phyloP scores from a whole-genome alignment of 2,888 invertebrate genomes.

The Heliconius charithonia region DNA sequence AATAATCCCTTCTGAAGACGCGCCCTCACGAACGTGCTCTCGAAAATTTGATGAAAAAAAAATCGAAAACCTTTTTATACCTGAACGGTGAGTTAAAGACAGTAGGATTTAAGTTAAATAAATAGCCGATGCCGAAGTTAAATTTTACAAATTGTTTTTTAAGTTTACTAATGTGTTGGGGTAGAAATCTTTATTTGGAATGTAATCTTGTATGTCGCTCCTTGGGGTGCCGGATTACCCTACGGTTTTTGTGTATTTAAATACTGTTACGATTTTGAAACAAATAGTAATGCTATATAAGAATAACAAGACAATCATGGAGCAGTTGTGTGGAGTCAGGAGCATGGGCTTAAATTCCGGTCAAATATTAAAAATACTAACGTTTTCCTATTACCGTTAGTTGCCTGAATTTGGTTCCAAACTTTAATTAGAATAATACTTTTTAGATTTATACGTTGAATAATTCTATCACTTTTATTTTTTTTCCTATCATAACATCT shows the following conservation, averaged over 20 bases:
- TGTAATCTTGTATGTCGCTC: slow-evolving; percentile 22
- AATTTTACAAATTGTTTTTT: slow-evolving; percentile 56
- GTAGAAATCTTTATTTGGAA: slow-evolving; percentile 47
- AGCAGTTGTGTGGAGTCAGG: not conserved
- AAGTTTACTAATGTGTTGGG: slow-evolving; percentile 50
- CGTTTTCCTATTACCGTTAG: too few relatives aligned
- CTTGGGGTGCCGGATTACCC: slow-evolving; percentile 26
- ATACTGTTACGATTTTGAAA: not conserved
- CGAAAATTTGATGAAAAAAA: slow-evolving; percentile 50
- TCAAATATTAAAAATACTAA: too few relatives aligned
- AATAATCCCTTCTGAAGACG: slow-evolving; percentile 67
- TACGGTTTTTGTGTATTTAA: not conserved
- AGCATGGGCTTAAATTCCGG: not conserved
- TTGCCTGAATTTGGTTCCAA: too few relatives aligned
- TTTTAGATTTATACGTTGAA: not conserved
- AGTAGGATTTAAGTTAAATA: slow-evolving; percentile 67
- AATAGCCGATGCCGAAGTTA: slow-evolving; percentile 55
- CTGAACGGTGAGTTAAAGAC: slow-evolving; percentile 57
- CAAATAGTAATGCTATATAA: not conserved
- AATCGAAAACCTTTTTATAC: slow-evolving; percentile 50
- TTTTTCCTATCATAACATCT: too few relatives aligned
- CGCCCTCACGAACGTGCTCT: slow-evolving; percentile 28
- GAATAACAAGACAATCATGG: not conserved
- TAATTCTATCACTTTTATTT: not conserved
- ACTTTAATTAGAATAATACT: too few relatives aligned